Conservation (phyloP, 2,797 vertebrate species). For the Micromesistius poutassou region DNA sequence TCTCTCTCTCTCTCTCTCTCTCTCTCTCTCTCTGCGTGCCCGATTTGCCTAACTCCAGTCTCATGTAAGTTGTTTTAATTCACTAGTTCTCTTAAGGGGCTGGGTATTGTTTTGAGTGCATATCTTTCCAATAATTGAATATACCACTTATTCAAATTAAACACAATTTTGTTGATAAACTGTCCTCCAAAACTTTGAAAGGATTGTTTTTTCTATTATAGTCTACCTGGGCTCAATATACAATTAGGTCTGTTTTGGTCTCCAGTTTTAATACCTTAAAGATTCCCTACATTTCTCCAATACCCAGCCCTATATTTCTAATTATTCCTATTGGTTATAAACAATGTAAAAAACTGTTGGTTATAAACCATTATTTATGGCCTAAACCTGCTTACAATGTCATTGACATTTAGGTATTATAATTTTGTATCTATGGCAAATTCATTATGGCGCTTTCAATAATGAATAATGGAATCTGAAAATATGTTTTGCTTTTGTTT, state of each 20-base stretch:
- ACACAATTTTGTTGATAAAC: background rate
- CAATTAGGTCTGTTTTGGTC: no score
- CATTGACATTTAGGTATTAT: background rate
- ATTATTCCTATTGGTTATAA: background rate
- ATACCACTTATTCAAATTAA: background rate
- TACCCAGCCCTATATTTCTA: background rate
- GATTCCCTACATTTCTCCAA: background rate
- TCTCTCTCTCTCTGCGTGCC: slow-evolving; percentile 79
- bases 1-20: slow-evolving; percentile 62
- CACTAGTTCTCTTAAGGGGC: slow-evolving; percentile 65
- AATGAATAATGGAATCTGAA: background rate
- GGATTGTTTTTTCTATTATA: background rate
- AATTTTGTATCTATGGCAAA: no score
- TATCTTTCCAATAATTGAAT: slow-evolving; percentile 4
- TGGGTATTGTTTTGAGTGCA: slow-evolving; percentile 41
- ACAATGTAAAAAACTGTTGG: background rate
- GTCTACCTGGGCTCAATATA: background rate
- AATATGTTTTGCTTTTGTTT: no score
- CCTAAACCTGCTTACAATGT: background rate
- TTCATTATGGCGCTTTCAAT: background rate
- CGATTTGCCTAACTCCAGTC: slow-evolving; percentile 95
- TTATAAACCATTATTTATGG: background rate
- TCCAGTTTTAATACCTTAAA: background rate
- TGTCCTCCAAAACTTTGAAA: background rate
- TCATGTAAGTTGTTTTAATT: slow-evolving; percentile 96